Conservation (phyloP, 2,888 invertebrate species). For the Odontomyia ornata region DNA sequence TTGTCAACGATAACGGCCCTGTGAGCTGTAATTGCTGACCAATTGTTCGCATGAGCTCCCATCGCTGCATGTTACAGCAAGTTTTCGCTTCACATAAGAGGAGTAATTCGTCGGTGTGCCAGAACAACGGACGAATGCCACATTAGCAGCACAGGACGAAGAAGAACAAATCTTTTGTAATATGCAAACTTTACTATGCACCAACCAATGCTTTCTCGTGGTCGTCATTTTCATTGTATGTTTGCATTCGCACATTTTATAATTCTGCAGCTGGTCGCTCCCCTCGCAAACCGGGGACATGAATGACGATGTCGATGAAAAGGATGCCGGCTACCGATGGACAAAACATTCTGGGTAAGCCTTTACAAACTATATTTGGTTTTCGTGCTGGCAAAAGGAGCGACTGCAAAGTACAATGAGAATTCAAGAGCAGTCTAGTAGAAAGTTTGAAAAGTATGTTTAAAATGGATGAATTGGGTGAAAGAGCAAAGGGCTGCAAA, state of each 20-base stretch:
- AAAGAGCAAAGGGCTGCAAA: no score
- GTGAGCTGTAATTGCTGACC: slow-evolving; percentile 27
- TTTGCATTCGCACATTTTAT: neutral
- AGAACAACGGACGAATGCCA: neutral
- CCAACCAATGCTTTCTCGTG: neutral
- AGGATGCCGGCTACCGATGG: neutral
- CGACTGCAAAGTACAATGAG: neutral
- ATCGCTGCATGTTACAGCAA: neutral
- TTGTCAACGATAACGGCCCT: neutral
- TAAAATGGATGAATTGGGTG: neutral
- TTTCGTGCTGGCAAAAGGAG: neutral
- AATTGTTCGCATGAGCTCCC: slow-evolving; percentile 20
- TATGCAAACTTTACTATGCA: neutral
- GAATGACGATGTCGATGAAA: neutral
- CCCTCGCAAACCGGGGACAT: neutral
- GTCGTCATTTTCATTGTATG: neutral
- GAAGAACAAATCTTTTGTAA: slow-evolving; percentile 1
- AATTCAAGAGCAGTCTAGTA: neutral
- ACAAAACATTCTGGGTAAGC: neutral
- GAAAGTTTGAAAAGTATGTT: neutral
- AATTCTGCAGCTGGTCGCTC: no score
- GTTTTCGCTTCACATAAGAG: neutral
- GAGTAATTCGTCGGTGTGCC: neutral
- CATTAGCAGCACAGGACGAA: neutral
- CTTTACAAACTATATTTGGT: neutral